These are phyloP conservation scores for Tragelaphus imberbis DNA, from an alignment of 2,113 vertebrate genomes.

Conservation along the genomic window DNA sequence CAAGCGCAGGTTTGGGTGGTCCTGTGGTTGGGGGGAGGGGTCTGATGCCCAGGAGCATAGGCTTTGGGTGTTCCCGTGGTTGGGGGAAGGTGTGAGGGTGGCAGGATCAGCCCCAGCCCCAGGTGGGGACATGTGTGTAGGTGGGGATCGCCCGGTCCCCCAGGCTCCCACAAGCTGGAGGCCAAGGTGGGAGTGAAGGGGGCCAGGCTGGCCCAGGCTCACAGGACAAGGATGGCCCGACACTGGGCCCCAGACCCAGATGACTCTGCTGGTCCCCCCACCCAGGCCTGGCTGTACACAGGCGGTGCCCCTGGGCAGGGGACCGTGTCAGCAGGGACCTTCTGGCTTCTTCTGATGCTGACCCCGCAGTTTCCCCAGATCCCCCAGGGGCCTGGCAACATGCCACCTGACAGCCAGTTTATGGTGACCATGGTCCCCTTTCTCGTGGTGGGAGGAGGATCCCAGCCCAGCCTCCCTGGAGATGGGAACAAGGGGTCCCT, in stretches of 20 bases:
- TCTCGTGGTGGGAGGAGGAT: not conserved
- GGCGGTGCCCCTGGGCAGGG: not conserved
- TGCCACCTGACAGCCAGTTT: not conserved
- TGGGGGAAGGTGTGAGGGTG: not conserved
- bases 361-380: not conserved
- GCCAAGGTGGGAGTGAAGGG: not conserved
- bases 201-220: accelerated
- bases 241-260: accelerated
- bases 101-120: not conserved
- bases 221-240: not conserved
- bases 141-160: not conserved
- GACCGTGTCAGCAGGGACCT: accelerated
- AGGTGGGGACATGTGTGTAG: not conserved
- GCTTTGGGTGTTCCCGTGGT: not conserved
- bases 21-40: accelerated
- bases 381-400: accelerated
- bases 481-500: not conserved
- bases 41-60: too few species aligned
- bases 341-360: too few species aligned
- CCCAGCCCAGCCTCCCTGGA: not conserved
- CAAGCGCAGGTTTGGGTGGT: too few species aligned
- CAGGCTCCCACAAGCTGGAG: not conserved
- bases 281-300: not conserved
- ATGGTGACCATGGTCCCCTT: not conserved
- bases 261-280: not conserved